phyloP scores from a whole-genome alignment of 2,888 invertebrate species.

The Melanostoma scalare region DNA sequence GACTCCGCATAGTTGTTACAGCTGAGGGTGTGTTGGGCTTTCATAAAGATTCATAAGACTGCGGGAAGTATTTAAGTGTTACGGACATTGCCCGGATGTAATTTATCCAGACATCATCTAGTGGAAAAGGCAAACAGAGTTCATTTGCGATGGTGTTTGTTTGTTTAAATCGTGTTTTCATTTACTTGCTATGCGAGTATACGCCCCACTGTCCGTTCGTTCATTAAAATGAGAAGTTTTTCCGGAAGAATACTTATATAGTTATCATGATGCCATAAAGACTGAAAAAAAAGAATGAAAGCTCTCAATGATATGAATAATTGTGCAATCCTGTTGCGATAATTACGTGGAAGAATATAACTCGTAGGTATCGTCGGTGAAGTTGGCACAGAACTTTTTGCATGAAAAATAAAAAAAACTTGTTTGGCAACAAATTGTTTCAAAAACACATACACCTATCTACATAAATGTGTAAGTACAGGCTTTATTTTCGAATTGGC shows the following conservation, averaged over 20 bases:
- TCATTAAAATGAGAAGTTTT: too few species aligned
- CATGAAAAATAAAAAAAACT: too few species aligned
- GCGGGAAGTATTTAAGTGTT: constrained; percentile 40
- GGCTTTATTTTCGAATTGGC: neutral
- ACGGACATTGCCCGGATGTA: constrained; percentile 47
- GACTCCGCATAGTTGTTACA: constrained; percentile 5
- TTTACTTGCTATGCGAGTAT: neutral
- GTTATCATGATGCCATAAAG: too few species aligned
- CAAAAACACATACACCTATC: too few species aligned
- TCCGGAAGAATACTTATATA: too few species aligned
- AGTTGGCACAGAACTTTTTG: too few species aligned
- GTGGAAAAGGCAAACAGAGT: constrained; percentile 9
- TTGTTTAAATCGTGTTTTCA: constrained; percentile 20
- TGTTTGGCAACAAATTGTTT: neutral
- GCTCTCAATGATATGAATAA: too few species aligned
- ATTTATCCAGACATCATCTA: constrained; percentile 28
- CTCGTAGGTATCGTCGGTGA: neutral
- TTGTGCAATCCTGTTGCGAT: constrained; percentile 4
- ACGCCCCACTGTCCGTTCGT: too few species aligned
- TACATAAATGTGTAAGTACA: too few species aligned
- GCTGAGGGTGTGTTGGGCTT: constrained; percentile 16
- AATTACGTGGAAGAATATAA: neutral
- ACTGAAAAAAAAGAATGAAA: too few species aligned
- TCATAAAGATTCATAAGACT: constrained; percentile 35
- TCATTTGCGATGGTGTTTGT: constrained; percentile 20